Evolutionary conservation across 1,140 invertebrate genomes (phyloP).

Genomic region (Halictus rubicundus): DNA sequence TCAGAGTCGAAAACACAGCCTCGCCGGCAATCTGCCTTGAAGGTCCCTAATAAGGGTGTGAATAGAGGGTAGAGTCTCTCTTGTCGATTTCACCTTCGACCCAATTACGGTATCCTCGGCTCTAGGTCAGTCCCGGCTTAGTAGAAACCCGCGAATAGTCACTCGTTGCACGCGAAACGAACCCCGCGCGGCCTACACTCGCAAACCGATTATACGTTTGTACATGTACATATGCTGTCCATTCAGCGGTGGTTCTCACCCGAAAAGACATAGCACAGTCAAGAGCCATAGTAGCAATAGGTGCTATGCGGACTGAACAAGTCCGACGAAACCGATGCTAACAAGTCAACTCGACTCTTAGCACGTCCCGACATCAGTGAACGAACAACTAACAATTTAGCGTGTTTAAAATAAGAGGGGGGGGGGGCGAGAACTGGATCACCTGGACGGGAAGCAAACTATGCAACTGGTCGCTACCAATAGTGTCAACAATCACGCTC

Average conservation of each 20-base stretch:
- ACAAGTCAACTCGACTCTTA: conserved; percentile 5
- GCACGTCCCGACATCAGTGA: neutral
- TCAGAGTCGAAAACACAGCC: too few relatives aligned
- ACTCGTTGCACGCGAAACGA: neutral
- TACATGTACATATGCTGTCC: neutral
- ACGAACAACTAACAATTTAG: conserved; percentile 2
- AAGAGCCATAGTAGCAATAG: conserved; percentile 46
- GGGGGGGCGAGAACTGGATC: conserved; percentile 24
- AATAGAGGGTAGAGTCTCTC: neutral
- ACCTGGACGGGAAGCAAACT: conserved; percentile 37
- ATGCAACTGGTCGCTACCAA: conserved; percentile 48
- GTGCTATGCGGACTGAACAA: conserved; percentile 71
- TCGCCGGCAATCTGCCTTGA: too few relatives aligned
- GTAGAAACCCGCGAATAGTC: neutral
- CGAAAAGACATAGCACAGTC: neutral
- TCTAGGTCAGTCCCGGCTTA: neutral
- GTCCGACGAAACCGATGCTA: conserved; percentile 33
- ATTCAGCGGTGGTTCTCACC: neutral
- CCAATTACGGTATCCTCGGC: neutral
- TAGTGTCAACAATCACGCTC: conserved; percentile 45
- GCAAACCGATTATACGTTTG: too few relatives aligned
- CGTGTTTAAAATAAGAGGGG: neutral
- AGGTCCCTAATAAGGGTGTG: neutral
- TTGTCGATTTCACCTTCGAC: neutral
- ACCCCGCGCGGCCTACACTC: neutral